Evolutionary conservation across 2,888 invertebrate genomes (phyloP).

Genomic region (Isoperla grammatica): DNA sequence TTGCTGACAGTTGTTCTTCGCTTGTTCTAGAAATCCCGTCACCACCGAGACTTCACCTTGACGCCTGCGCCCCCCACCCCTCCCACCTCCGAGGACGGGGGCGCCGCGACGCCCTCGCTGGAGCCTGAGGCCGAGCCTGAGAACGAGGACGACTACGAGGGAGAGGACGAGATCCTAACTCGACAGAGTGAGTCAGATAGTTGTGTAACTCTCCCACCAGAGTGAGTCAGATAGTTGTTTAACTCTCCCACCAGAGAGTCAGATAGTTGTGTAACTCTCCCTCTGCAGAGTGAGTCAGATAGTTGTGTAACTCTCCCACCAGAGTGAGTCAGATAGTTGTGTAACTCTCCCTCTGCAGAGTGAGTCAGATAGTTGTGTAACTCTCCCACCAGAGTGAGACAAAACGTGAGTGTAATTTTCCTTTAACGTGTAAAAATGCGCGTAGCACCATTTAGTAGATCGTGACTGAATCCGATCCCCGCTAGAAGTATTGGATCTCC

Average conservation of each 20-base stretch:
- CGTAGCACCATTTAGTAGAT: too few relatives aligned
- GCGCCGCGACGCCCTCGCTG: background rate
- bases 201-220: background rate
- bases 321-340: background rate
- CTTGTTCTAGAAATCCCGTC: slow-evolving; percentile 44
- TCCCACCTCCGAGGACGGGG: slow-evolving; percentile 31
- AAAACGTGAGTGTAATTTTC: too few relatives aligned
- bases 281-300: slow-evolving; percentile 26
- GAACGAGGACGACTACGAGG: slow-evolving; percentile 17
- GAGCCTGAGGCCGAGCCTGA: slow-evolving; percentile 6
- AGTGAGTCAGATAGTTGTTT: background rate
- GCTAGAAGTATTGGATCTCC: too few relatives aligned
- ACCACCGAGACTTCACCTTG: slow-evolving; percentile 44
- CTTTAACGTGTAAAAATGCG: background rate
- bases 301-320: background rate
- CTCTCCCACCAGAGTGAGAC: slow-evolving; percentile 25
- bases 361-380: too few relatives aligned
- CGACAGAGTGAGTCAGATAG: slow-evolving; percentile 23
- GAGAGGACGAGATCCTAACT: slow-evolving; percentile 23
- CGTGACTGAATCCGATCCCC: too few relatives aligned
- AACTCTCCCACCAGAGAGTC: background rate
- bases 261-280: too few relatives aligned
- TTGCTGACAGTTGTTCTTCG: too few relatives aligned
- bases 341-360: slow-evolving; percentile 1
- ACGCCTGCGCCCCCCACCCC: slow-evolving; percentile 35